Conservation (phyloP, 2,888 invertebrate genomes). For the Protophormia terraenovae region DNA sequence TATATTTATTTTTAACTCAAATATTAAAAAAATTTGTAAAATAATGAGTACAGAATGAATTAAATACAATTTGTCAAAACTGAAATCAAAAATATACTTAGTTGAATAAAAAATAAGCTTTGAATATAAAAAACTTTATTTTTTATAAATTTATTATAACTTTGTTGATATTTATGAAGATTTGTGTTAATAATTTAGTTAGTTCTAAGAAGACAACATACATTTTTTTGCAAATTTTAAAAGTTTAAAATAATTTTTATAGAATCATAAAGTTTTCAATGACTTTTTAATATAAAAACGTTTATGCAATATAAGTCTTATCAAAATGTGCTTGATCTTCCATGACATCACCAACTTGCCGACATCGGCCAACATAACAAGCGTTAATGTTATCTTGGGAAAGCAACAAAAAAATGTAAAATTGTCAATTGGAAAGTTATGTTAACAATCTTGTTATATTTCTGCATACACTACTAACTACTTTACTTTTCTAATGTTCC, state of each 20-base stretch:
- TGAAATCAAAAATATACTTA: too few relatives aligned
- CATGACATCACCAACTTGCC: constrained; percentile 18
- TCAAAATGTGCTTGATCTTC: constrained; percentile 29
- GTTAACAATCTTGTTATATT: constrained; percentile 45
- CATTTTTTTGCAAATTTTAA: neutral
- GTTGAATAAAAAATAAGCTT: too few relatives aligned
- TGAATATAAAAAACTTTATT: too few relatives aligned
- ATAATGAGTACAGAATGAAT: too few relatives aligned
- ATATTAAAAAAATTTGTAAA: too few relatives aligned
- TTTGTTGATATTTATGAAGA: too few relatives aligned
- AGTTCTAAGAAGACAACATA: too few relatives aligned
- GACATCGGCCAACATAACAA: neutral
- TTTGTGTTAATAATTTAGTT: too few relatives aligned
- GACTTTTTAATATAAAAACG: constrained; percentile 45
- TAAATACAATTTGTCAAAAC: too few relatives aligned
- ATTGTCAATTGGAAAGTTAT: constrained; percentile 52
- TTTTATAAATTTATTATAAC: too few relatives aligned
- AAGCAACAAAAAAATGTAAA: constrained; percentile 25
- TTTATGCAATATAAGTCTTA: constrained; percentile 56
- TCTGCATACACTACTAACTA: constrained; percentile 17
- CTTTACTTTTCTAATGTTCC: constrained; percentile 16
- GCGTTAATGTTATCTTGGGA: constrained; percentile 3
- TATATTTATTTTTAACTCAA: neutral
- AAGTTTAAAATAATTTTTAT: neutral
- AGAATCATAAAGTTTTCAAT: constrained; percentile 16